Evolutionary conservation across 2,797 vertebrate genomes (phyloP).

Genomic region (Sarcoramphus papa): DNA sequence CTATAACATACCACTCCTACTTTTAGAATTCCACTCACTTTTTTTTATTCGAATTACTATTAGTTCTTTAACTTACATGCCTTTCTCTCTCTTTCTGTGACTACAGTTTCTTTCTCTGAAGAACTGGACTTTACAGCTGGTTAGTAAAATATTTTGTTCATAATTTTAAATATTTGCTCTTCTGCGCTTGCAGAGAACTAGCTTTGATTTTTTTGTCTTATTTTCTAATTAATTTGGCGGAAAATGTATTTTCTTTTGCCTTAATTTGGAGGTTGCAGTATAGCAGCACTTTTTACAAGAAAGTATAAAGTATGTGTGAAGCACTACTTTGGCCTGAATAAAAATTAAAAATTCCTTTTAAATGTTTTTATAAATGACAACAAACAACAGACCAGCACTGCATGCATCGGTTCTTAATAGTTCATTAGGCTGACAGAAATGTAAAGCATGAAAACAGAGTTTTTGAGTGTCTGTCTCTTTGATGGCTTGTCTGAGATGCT

Average conservation of each 20-base stretch:
- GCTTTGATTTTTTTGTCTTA: not conserved
- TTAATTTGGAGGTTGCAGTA: not conserved
- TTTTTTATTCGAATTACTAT: not conserved
- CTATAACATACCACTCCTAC: not conserved
- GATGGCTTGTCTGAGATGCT: not conserved
- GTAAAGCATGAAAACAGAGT: not conserved
- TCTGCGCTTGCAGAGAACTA: not conserved
- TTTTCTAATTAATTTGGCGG: not conserved
- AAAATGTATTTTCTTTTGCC: not conserved
- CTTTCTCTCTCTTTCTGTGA: not conserved
- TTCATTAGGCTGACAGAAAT: not conserved
- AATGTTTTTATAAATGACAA: not conserved
- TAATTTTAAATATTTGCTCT: not conserved
- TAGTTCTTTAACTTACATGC: not conserved
- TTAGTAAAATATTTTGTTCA: constrained; percentile 68
- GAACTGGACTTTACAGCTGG: constrained; percentile 95
- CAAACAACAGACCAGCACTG: not conserved
- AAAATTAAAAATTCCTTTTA: not conserved
- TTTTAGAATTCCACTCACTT: not conserved
- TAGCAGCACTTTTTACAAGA: not conserved
- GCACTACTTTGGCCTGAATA: not conserved
- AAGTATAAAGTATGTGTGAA: not conserved
- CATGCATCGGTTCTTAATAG: not conserved
- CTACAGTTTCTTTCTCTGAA: constrained; percentile 92
- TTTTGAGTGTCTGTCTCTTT: not conserved